phyloP scores from a whole-genome alignment of 2,888 invertebrate species.

The Tenthredo amoena region DNA sequence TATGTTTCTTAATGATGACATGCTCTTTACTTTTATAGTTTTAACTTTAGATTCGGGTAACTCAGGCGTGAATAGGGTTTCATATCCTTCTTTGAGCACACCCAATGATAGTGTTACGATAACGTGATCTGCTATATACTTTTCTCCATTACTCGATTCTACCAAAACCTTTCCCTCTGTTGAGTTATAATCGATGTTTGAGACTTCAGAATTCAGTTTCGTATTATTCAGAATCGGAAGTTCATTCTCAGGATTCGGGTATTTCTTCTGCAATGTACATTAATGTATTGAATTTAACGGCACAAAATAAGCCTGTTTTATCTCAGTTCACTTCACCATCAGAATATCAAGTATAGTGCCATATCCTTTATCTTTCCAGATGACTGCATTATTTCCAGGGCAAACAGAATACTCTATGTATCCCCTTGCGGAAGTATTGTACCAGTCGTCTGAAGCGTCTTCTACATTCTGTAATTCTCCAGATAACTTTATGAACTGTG shows the following conservation, averaged over 20 bases:
- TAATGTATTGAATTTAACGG: not conserved
- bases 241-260: conserved; percentile 69
- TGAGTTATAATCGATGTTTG: conserved; percentile 64
- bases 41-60: conserved; percentile 80
- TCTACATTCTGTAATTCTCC: conserved; percentile 56
- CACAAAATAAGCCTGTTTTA: not conserved
- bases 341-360: conserved; percentile 56
- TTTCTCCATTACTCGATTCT: conserved; percentile 79
- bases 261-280: conserved; percentile 66
- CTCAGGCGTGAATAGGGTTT: conserved; percentile 80
- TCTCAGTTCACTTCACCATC: not conserved
- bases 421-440: conserved; percentile 53
- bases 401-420: conserved; percentile 35
- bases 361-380: conserved; percentile 70
- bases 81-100: conserved; percentile 82
- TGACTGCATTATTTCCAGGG: conserved; percentile 62
- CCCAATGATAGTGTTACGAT: conserved; percentile 86
- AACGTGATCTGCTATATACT: conserved; percentile 82
- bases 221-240: conserved; percentile 69
- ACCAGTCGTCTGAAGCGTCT: conserved; percentile 59
- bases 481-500: conserved; percentile 55
- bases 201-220: conserved; percentile 66
- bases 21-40: conserved; percentile 77
- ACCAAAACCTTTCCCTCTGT: conserved; percentile 74
- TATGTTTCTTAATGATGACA: not conserved